Percentiles rank a stretch among this genome's conserved stretches.
Evolutionary conservation across 1,140 invertebrate species (phyloP).

Genomic region (Elymnias hypermnestra): DNA sequence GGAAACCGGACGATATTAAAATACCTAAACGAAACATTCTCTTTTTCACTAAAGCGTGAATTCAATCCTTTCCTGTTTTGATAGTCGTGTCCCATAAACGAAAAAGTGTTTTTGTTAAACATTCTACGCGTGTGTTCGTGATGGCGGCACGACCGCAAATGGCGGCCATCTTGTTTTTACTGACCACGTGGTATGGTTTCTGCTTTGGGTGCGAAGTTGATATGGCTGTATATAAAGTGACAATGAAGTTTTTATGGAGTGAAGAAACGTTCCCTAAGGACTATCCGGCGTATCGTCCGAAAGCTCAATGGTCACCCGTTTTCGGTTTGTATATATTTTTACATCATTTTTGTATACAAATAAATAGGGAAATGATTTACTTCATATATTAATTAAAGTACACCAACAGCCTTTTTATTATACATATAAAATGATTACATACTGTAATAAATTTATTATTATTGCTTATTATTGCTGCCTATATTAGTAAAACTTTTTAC

Average conservation of each 20-base stretch:
- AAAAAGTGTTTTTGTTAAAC: neutral
- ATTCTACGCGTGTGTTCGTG: constrained; percentile 24
- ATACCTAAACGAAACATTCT: constrained; percentile 17
- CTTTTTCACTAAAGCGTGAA: constrained; percentile 14
- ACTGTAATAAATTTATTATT: too few relatives aligned
- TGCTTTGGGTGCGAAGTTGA: constrained; percentile 60
- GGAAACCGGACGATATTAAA: constrained; percentile 25
- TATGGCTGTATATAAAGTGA: constrained; percentile 89
- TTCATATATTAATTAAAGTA: too few relatives aligned
- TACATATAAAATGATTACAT: too few relatives aligned
- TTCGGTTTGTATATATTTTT: constrained; percentile 83
- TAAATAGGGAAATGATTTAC: too few relatives aligned
- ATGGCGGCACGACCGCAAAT: constrained; percentile 37
- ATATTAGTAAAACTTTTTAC: too few relatives aligned
- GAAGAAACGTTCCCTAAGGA: constrained; percentile 91
- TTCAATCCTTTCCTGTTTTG: constrained; percentile 13
- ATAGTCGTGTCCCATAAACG: constrained; percentile 12
- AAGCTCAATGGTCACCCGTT: constrained; percentile 92
- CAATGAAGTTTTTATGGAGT: constrained; percentile 90
- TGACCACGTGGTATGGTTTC: constrained; percentile 24
- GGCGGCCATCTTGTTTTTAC: constrained; percentile 60
- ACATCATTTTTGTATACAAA: neutral
- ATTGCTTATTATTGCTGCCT: too few relatives aligned
- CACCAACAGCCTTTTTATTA: too few relatives aligned
- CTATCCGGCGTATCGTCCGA: constrained; percentile 91